A percentile compares a stretch with the other conserved stretches of the same genome.
These are phyloP conservation scores for Chrysolina haemoptera DNA, from an alignment of 2,888 invertebrate species.

Conservation along the genomic window DNA sequence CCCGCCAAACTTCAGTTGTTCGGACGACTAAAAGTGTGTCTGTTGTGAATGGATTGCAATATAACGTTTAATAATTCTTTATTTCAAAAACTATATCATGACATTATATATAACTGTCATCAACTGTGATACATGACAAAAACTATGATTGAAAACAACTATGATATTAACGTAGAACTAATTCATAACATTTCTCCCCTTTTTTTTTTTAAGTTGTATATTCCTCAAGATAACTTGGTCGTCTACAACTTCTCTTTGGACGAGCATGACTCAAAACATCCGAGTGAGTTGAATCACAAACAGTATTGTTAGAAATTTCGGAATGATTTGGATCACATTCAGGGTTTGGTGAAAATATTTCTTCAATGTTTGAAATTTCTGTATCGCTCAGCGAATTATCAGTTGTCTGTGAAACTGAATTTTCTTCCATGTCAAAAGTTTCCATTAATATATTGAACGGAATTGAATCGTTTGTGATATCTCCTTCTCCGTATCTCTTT, in stretches of 20 bases:
- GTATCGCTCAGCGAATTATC: background rate
- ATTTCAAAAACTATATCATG: no score
- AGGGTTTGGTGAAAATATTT: background rate
- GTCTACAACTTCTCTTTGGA: background rate
- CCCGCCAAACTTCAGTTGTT: no score
- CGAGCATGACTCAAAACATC: background rate
- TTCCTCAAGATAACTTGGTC: background rate
- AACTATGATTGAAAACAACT: no score
- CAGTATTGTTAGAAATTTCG: background rate
- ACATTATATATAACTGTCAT: no score
- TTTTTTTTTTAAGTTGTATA: background rate
- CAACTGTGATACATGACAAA: no score
- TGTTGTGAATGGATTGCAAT: no score
- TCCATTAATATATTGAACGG: background rate
- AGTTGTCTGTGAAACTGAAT: background rate
- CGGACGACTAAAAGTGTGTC: no score
- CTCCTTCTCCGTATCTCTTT: constrained; percentile 4
- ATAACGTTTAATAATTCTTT: no score
- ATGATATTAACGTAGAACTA: background rate
- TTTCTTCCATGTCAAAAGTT: background rate
- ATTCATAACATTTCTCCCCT: background rate
- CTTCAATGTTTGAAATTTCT: background rate
- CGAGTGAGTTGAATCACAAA: background rate
- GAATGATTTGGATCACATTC: background rate
- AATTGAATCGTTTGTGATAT: constrained; percentile 10